Conservation (phyloP, 2,888 invertebrate genomes). For the Tinea trinotella region DNA sequence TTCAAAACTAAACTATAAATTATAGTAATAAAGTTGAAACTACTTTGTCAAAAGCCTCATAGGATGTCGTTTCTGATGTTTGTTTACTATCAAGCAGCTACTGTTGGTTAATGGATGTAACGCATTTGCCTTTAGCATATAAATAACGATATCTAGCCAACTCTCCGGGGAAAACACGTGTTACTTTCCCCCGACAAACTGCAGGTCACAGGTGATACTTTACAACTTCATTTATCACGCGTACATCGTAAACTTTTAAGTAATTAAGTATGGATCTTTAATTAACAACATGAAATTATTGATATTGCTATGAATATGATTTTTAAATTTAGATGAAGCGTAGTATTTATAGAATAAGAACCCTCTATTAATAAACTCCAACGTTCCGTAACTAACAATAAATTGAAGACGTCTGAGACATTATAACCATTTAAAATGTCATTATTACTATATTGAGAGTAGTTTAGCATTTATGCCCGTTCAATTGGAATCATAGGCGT, state of each 20-base stretch:
- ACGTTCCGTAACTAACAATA: too few species aligned
- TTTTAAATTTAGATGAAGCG: too few species aligned
- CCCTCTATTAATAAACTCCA: too few species aligned
- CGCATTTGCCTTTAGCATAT: slow-evolving; percentile 41
- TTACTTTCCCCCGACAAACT: slow-evolving; percentile 24
- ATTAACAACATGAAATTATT: slow-evolving; percentile 14
- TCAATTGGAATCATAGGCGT: too few species aligned
- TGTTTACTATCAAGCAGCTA: slow-evolving; percentile 41
- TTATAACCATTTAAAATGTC: too few species aligned
- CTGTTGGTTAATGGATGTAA: slow-evolving; percentile 51
- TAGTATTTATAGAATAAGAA: too few species aligned
- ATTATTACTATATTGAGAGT: too few species aligned
- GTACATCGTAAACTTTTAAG: slow-evolving; percentile 10
- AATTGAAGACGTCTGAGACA: too few species aligned
- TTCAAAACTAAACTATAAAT: not conserved
- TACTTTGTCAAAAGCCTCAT: not conserved
- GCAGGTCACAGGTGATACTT: slow-evolving; percentile 32
- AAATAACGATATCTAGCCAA: slow-evolving; percentile 35
- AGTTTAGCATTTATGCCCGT: too few species aligned
- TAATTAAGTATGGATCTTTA: slow-evolving; percentile 4
- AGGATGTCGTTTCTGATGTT: slow-evolving; percentile 27
- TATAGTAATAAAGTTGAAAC: not conserved
- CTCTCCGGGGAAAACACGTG: slow-evolving; percentile 43
- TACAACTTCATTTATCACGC: not conserved
- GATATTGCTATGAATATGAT: too few species aligned